Base-by-base conservation (phyloP, 2,888 invertebrate genomes). In the Mythimna ferrago region DNA sequence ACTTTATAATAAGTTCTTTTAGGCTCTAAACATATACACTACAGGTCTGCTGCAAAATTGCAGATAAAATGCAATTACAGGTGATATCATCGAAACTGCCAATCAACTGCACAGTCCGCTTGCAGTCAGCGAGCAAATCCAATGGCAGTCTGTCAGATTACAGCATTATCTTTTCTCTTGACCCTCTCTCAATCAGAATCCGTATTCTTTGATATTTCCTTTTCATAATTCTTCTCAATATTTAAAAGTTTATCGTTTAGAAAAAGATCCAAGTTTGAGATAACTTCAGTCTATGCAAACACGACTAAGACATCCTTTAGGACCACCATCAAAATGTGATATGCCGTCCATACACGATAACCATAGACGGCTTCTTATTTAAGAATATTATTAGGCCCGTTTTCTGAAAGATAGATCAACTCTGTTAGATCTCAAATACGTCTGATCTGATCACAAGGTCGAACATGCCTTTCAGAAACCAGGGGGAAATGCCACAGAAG, bases 321-420 rank as follows among this genome's bases (percentile, higher is more conserved):
- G 64, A 62, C 6, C 65, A 64, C 21, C 71, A 75, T 48, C 26
- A 10, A 70, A 69, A 64, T 81, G 71, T 81, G 66, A 77, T 77
- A 68, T 57, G 78, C 78, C 79, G 79, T 82, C 79, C 79, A 56
- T 35, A 56, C 51, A 66, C n/a, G 21, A 76, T 69, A 53, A 58
- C 41, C 62, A 53, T 53, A 57, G 66, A 77, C 60, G 71, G 71
- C 79, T 57, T 66, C 26, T 63, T 63, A 64, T n/a, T 16, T 60
- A 66, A 66, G 21, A 66, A 60, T 60, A 63, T 19, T 68, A 6
- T 69, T 44, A 76, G 14, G 54, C 54, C 21, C 14, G 16, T 9
- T 51, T 56, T 71, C 54, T 78, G 78, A 38, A 51, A 56, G 41
- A 2, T 2, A 16, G 11, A 53, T n/a, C 35, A 64, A 64, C 14